These are phyloP conservation scores for Timandra comae DNA, from an alignment of 2,888 invertebrate genomes.

Conservation along the genomic window DNA sequence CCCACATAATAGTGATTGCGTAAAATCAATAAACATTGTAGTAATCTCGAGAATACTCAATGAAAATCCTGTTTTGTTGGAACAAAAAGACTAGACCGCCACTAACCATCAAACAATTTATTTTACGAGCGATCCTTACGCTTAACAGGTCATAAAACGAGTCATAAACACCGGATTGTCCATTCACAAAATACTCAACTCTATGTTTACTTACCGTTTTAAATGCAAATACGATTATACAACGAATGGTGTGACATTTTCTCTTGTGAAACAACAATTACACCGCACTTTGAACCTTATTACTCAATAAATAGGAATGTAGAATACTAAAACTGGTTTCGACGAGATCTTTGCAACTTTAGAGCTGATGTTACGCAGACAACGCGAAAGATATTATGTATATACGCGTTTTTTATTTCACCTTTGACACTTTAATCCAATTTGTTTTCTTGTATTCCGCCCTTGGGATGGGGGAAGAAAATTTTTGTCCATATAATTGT, in stretches of 20 bases:
- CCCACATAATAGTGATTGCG: not conserved
- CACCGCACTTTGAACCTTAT: conserved; percentile 35
- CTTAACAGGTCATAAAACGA: conserved; percentile 72
- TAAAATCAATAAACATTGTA: conserved; percentile 3
- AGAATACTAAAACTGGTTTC: conserved; percentile 8
- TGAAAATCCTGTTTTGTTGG: conserved; percentile 31
- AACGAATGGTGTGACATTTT: conserved; percentile 45
- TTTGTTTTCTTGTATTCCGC: conserved; percentile 68
- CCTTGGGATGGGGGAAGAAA: conserved; percentile 64
- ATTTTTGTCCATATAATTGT: conserved; percentile 66
- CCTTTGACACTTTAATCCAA: conserved; percentile 77
- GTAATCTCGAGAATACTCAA: conserved; percentile 21
- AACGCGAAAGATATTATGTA: conserved; percentile 56
- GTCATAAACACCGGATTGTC: conserved; percentile 63
- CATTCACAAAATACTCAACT: conserved; percentile 64
- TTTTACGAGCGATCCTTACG: conserved; percentile 70
- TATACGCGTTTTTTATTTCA: conserved; percentile 69
- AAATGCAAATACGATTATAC: conserved; percentile 69
- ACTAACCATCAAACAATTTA: conserved; percentile 54
- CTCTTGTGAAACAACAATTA: conserved; percentile 31
- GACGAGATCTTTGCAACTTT: conserved; percentile 14
- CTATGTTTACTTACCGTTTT: conserved; percentile 69
- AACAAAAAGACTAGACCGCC: conserved; percentile 34
- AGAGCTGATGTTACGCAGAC: conserved; percentile 58
- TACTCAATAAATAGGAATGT: conserved; percentile 11